Base-by-base conservation (phyloP, 2,888 invertebrate genomes). In the Drosophila anomelani region DNA sequence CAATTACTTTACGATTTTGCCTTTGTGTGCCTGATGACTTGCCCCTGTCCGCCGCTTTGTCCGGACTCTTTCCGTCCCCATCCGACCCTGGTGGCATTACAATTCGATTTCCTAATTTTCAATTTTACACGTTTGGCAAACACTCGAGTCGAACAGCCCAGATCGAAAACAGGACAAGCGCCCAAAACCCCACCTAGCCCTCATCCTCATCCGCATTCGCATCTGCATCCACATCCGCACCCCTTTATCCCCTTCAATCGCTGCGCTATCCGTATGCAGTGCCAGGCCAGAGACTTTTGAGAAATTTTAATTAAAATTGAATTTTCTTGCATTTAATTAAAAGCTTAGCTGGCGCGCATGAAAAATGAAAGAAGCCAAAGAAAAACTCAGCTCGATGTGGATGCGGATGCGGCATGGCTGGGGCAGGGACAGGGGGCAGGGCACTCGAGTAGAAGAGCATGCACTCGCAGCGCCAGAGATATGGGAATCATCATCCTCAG, bases 261-360 rank as follows among this genome's bases (percentile, higher is more conserved):
- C 49, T 73, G 55, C 57, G 13, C 63, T 29, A 67, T 68, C 67
- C 67, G 56, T 49, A 70, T 46, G 79, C 77, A 49, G 73, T 68
- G 71, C 72, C 72, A 46, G 73, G 60, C 75, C 71, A 78, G 77
- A 83, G 77, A 77, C 75, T 85, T 85, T 86, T 80, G 76, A 78
- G 78, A 88, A 85, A 85, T 85, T 85, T 85, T 85, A 85, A 85
- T 85, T 85, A 85, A 85, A 85, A 85, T 85, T 88, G 85, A 83
- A 85, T 85, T 88, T 88, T 88, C 88, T 88, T 85, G 85, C 85
- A 85, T 85, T 85, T 85, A 85, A 88, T 85, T 85, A 85, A 85
- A 85, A 88, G 85, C 85, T 85, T 88, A 88, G 83, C 76, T 78
- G 83, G 77, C 73, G 81, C 86, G 83, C 79, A 83, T 85, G 85